These are phyloP conservation scores for Halocaridina rubra DNA, from an alignment of 2,888 invertebrate genomes.

Conservation along the genomic window DNA sequence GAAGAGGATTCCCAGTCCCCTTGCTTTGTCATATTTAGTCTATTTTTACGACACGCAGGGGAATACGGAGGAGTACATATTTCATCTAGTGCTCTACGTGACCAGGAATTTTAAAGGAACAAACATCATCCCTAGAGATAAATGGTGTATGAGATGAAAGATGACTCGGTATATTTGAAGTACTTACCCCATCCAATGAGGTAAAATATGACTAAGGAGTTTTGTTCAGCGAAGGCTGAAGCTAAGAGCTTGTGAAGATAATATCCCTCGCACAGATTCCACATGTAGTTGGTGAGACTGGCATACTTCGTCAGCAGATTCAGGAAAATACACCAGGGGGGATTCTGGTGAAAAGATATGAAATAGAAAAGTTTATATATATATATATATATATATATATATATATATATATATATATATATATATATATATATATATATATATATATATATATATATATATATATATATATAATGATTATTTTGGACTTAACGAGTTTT, in stretches of 20 bases:
- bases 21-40: too few relatives aligned
- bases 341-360: slow-evolving; percentile 30
- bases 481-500: too few relatives aligned
- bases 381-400: slow-evolving; percentile 11
- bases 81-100: too few relatives aligned
- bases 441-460: background rate
- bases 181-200: slow-evolving; percentile 71
- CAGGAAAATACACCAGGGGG: slow-evolving; percentile 20
- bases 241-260: slow-evolving; percentile 71
- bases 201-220: slow-evolving; percentile 68
- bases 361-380: background rate
- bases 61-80: too few relatives aligned
- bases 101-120: too few relatives aligned
- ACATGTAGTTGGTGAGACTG: slow-evolving; percentile 70
- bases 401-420: slow-evolving; percentile 12
- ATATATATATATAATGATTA: background rate
- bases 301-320: slow-evolving; percentile 65
- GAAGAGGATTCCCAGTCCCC: too few relatives aligned
- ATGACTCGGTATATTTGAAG: too few relatives aligned
- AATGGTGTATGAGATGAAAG: too few relatives aligned
- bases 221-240: slow-evolving; percentile 69
- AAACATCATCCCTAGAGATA: too few relatives aligned
- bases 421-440: background rate
- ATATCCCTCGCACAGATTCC: slow-evolving; percentile 71
- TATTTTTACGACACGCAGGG: too few relatives aligned